A percentile compares a stretch with the other conserved stretches of the same genome.
These are phyloP conservation scores for Balaeniceps rex DNA, from an alignment of 2,113 vertebrate species.

Conservation along the genomic window DNA sequence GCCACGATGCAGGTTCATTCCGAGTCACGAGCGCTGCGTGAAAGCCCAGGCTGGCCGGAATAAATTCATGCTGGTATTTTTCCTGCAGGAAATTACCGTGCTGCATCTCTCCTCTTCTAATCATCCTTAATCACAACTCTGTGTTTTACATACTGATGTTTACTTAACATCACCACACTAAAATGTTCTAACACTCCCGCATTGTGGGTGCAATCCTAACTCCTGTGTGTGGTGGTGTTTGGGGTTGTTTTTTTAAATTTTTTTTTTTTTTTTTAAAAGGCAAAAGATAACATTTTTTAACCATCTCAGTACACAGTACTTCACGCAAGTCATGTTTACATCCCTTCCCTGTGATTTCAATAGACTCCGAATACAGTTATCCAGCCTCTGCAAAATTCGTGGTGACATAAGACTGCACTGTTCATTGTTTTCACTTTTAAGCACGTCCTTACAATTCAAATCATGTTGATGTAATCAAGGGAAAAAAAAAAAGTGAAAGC, in stretches of 20 bases:
- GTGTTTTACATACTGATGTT: accelerated
- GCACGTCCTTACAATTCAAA: neutral
- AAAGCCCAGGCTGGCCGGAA: neutral
- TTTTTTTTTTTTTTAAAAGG: neutral
- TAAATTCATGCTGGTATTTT: neutral
- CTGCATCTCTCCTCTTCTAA: neutral
- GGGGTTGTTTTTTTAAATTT: too few species aligned
- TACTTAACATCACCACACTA: accelerated
- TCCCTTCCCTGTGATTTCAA: neutral
- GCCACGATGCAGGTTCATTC: neutral
- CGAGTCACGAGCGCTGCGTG: accelerated
- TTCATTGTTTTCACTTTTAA: neutral
- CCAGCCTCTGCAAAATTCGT: neutral
- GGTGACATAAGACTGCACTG: neutral
- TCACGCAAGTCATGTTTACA: neutral
- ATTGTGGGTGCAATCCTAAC: neutral
- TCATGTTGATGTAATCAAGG: neutral
- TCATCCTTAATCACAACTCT: neutral
- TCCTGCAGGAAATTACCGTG: neutral
- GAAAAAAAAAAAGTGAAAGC: neutral
- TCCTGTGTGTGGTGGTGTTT: neutral
- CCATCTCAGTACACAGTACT: neutral
- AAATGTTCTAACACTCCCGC: accelerated
- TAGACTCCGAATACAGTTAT: neutral
- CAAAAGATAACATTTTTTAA: neutral